These are phyloP conservation scores for Parazoanthus darwini DNA, from an alignment of 92 coral and sea anemone genomes.

Conservation along the genomic window DNA sequence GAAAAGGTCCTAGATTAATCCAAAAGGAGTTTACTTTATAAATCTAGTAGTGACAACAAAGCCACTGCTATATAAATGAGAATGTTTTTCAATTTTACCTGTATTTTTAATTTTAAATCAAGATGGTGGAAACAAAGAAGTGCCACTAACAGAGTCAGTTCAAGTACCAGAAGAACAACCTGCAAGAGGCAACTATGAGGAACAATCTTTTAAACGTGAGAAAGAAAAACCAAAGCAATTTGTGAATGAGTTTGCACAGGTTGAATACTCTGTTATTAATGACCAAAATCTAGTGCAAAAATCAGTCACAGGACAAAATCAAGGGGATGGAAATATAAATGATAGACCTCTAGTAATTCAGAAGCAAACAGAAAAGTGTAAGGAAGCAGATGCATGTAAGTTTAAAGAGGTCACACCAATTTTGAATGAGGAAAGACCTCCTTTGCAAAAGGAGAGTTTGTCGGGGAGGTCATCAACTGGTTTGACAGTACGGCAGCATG, in stretches of 20 bases:
- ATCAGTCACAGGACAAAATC: background rate
- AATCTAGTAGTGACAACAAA: too few relatives aligned
- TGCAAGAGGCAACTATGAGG: background rate
- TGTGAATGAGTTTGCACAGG: background rate
- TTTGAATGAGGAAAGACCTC: background rate
- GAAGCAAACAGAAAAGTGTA: conserved; percentile 3
- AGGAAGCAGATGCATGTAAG: background rate
- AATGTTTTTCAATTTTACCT: background rate
- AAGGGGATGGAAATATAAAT: background rate
- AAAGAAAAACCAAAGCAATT: background rate
- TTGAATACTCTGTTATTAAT: background rate
- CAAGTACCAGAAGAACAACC: conserved; percentile 15
- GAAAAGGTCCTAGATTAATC: too few relatives aligned
- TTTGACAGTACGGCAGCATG: background rate
- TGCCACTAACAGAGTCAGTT: background rate
- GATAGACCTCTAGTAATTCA: background rate
- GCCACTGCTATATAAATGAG: too few relatives aligned
- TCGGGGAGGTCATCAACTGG: background rate
- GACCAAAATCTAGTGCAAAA: background rate
- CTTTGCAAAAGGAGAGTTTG: background rate
- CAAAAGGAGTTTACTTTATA: too few relatives aligned
- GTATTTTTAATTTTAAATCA: background rate
- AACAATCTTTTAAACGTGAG: background rate
- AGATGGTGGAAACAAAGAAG: background rate
- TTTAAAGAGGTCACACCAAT: background rate